Percentiles rank a stretch among this genome's conserved stretches.
These are phyloP conservation scores for Noctuana brunneofusca DNA, from an alignment of 2,888 invertebrate species.

Conservation along the genomic window DNA sequence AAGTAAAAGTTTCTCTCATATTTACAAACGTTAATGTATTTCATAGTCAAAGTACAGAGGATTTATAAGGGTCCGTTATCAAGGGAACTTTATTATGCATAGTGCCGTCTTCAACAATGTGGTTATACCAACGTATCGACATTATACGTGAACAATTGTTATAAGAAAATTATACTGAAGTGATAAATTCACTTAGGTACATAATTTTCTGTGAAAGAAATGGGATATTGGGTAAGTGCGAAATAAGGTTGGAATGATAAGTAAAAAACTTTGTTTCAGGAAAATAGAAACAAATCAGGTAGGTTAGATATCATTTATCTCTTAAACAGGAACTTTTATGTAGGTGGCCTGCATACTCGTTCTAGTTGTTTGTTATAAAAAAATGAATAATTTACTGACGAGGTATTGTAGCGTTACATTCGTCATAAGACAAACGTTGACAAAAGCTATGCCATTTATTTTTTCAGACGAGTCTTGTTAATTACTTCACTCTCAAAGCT, in stretches of 20 bases:
- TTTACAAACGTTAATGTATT: slow-evolving; percentile 26
- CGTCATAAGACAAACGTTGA: no score
- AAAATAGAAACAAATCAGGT: no score
- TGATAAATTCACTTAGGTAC: slow-evolving; percentile 2
- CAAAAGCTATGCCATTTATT: no score
- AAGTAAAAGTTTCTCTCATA: slow-evolving; percentile 6
- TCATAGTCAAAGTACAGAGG: slow-evolving; percentile 30
- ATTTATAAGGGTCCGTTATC: slow-evolving; percentile 34
- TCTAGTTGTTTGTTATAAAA: no score
- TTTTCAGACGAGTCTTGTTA: no score
- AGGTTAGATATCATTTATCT: no score
- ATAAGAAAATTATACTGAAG: slow-evolving; percentile 21
- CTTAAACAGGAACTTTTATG: no score
- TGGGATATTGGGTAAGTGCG: neutral
- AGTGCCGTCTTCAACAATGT: slow-evolving; percentile 23
- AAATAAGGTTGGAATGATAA: neutral
- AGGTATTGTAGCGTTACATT: no score
- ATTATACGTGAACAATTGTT: slow-evolving; percentile 28
- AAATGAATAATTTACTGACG: no score
- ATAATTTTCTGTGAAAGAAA: slow-evolving; percentile 3
- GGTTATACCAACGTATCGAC: slow-evolving; percentile 19
- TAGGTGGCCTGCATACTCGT: no score
- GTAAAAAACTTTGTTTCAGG: no score
- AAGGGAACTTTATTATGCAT: slow-evolving; percentile 34
- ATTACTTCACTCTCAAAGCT: no score